phyloP scores from a whole-genome alignment of 92 coral and sea anemone genomes.

The Pocillopora meandrina region DNA sequence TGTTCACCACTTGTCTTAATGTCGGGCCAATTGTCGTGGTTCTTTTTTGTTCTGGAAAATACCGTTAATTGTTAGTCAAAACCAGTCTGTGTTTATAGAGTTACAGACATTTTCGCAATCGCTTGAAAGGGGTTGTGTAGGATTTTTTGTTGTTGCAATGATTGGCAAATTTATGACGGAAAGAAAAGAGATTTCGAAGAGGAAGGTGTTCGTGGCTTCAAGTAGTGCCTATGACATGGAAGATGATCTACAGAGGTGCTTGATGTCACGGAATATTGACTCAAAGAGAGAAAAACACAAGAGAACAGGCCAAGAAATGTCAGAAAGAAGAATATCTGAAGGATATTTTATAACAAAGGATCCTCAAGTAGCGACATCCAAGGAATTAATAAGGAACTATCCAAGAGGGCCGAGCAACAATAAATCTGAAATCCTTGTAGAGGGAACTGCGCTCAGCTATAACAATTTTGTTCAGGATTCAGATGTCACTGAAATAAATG shows the following conservation, averaged over 20 bases:
- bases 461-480: neutral
- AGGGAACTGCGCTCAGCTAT: slow-evolving; percentile 17
- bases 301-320: neutral
- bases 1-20: slow-evolving; percentile 20
- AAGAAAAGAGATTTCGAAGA: neutral
- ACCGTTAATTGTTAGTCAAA: neutral
- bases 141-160: slow-evolving; percentile 13
- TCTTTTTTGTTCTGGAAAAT: slow-evolving; percentile 18
- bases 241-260: slow-evolving; percentile 20
- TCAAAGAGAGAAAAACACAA: slow-evolving; percentile 1
- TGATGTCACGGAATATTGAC: slow-evolving; percentile 17
- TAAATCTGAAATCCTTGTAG: slow-evolving; percentile 16
- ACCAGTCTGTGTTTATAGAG: neutral
- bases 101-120: neutral
- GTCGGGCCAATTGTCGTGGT: slow-evolving; percentile 10
- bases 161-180: neutral
- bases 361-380: neutral
- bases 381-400: neutral
- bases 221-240: neutral
- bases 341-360: neutral
- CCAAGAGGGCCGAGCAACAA: neutral
- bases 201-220: neutral
- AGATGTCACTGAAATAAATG: neutral
- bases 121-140: neutral
- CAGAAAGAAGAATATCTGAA: neutral